Base-by-base conservation (phyloP, 2,797 vertebrate genomes). In the Acomys russatus region DNA sequence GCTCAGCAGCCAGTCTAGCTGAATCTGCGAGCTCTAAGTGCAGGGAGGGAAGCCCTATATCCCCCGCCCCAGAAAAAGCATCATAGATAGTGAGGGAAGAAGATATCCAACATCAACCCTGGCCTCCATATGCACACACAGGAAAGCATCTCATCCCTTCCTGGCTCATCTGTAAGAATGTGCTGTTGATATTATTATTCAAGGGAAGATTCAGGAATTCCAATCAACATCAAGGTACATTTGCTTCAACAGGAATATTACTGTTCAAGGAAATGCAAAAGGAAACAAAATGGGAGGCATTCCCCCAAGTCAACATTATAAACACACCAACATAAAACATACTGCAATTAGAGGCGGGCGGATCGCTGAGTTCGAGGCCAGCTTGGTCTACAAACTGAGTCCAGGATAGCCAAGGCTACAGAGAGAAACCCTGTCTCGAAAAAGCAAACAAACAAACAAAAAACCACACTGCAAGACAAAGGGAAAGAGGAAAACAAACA, bases 181-280 rank as follows among this genome's bases (percentile, higher is more conserved):
- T 92, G 73, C 88, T 23, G 59, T 63, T 94, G 51, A 73, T 33
- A 89, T 33, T 63, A 86, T n/a, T 93, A 91, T 20, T 78, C 56
- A 91, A 61, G 51, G 25, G 64, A 61, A 93, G 49, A 94, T 49
- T 83, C 80, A 92, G 76, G 49, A 64, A 70, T 25, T 79, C 14
- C 70, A 89, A 25, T 23, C 28, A 95, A 63, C 56, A 93, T 4
- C 44, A 78, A 94, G 63, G 54, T 51, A 51, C 2, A 30, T 78
- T 88, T 85, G 18, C 51, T 51, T 94, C 28, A 90, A 88, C 35
- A 82, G 56, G 44, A 94, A 25, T 85, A 20, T 56, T 77, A 71
- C 51, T 78, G 73, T 74, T 84, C 35, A 63, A 91, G 78, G 54
- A 59, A 59, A n/a, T 35, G 18, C 33, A 44, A 73, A 86, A 95